phyloP scores from a whole-genome alignment of 2,113 vertebrate species.

The Holacanthus passer region DNA sequence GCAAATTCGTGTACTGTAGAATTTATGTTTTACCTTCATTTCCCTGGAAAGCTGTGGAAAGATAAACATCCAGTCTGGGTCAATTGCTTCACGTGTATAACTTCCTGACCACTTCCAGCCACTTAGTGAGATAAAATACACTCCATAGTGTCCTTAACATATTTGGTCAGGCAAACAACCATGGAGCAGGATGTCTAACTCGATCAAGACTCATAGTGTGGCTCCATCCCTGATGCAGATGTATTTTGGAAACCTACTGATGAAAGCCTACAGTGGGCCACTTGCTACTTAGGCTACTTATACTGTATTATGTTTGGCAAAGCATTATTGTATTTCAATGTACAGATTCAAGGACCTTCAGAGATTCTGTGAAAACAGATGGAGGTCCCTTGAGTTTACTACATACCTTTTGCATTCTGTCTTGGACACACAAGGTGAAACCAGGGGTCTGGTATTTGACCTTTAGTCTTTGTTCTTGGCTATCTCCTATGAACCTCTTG shows the following conservation, averaged over 20 bases:
- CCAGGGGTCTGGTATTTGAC: slow-evolving; percentile 57
- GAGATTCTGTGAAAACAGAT: slow-evolving; percentile 12
- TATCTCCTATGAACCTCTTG: slow-evolving; percentile 39
- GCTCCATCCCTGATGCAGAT: background rate
- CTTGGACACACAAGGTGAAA: slow-evolving; percentile 12
- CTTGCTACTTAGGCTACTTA: no score
- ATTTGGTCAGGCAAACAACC: slow-evolving; percentile 3
- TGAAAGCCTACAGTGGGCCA: no score
- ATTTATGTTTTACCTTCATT: background rate
- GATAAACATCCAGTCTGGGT: slow-evolving; percentile 37
- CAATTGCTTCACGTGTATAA: slow-evolving; percentile 14
- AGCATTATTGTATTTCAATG: background rate
- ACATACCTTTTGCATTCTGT: background rate
- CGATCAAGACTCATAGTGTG: no score
- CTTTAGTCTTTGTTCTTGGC: slow-evolving; percentile 51
- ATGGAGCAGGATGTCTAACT: no score
- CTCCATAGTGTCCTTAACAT: background rate
- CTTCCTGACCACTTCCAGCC: slow-evolving; percentile 47
- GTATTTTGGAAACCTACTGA: no score
- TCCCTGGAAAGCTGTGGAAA: background rate
- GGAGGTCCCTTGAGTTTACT: background rate
- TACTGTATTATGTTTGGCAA: no score
- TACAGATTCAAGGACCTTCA: background rate
- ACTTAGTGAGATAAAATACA: slow-evolving; percentile 37
- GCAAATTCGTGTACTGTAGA: background rate